phyloP scores from a whole-genome alignment of 2,888 invertebrate genomes.

The Apodemia mormo region DNA sequence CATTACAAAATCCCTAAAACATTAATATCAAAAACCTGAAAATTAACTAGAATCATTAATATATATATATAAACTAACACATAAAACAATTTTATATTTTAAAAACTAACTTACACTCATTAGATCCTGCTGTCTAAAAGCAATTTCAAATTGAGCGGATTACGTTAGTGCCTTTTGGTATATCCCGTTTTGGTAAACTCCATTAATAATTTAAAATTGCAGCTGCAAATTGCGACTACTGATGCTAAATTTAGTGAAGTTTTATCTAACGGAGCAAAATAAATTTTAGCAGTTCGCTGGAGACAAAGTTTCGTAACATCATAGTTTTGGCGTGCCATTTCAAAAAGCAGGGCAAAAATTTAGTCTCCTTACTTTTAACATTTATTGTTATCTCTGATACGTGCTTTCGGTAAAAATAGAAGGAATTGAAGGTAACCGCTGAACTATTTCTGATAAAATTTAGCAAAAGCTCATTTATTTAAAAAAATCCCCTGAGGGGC shows the following conservation, averaged over 20 bases:
- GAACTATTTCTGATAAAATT: too few relatives aligned
- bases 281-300: slow-evolving; percentile 43
- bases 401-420: not conserved
- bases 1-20: too few relatives aligned
- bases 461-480: too few relatives aligned
- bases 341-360: not conserved
- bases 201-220: slow-evolving; percentile 47
- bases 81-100: too few relatives aligned
- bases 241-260: slow-evolving; percentile 41
- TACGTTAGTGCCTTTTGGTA: not conserved
- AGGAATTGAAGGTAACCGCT: not conserved
- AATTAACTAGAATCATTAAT: too few relatives aligned
- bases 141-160: not conserved
- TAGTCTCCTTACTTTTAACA: not conserved
- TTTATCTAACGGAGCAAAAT: slow-evolving; percentile 45
- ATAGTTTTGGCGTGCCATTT: slow-evolving; percentile 1
- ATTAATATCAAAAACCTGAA: too few relatives aligned
- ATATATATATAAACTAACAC: too few relatives aligned
- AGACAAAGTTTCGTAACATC: slow-evolving; percentile 29
- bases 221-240: slow-evolving; percentile 39
- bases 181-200: not conserved
- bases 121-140: not conserved
- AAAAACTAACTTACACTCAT: not conserved
- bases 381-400: not conserved
- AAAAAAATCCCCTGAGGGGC: too few relatives aligned